Evolutionary conservation across 2,797 vertebrate genomes (phyloP), one percentile per base, ranked within the genome.

Genomic region (Ciconia nigra): DNA sequence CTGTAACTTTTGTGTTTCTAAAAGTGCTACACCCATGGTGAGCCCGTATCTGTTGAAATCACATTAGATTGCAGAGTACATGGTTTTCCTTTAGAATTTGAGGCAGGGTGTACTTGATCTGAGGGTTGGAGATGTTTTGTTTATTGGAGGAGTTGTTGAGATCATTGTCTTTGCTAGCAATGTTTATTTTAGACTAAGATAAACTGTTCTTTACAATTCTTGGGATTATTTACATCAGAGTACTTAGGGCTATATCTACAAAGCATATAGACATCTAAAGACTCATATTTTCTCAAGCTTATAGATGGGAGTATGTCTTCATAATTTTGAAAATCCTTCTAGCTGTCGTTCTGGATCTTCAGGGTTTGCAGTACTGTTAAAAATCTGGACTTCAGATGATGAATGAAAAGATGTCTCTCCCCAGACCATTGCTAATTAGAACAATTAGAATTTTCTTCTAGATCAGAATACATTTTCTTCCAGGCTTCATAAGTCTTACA

Each of bases 1-100:
- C 54, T 35, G 11, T 47, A 70, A 21, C 70, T 80, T 28, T 49
- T 82, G 17, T 84, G 5, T 42, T 82, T 85, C 3, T 52, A 39
- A 65, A 44, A 8, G 1, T 47, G 9, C 28, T 83, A 17, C 4
- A 17, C 3, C 12, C 2, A 2, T 26, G 16, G 5, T 72, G n/a
- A 90, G 25, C 16, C 26, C 5, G 0, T 33, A 20, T 59, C 44
- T 59, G 10, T 44, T 69, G 52, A 44, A 44, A 62, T 33, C 29
- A 18, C 19, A 63, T 57, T 35, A 83, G 25, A 59, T 25, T 63
- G 20, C 37, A 58, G 69, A 59, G 11, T 8, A 15, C 16, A 16
- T 49, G 1, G 8, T 37, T 58, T 77, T 61, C 11, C 24, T 67
- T 20, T 37, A 41, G n/a, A 59, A 84, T 58, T 15, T 55, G 28